Percentiles rank a stretch among this genome's conserved stretches.
Evolutionary conservation across 1,140 invertebrate species (phyloP).

Genomic region (Trinorchestia longiramus): DNA sequence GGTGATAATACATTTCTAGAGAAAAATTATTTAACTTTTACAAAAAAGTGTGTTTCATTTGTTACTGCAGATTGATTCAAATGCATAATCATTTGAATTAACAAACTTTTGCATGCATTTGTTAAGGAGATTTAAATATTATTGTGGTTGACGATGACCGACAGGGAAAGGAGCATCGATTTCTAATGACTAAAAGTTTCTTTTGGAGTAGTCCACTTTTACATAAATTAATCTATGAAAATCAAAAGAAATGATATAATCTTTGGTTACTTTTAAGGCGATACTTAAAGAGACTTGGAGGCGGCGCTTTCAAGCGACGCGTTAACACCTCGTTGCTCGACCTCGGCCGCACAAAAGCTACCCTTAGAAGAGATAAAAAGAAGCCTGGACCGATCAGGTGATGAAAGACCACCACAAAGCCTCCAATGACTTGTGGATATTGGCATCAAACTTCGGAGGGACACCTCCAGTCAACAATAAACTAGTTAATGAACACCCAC

Average conservation of each 20-base stretch:
- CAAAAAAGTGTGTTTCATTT: no score
- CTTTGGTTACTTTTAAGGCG: not conserved
- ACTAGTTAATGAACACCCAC: conserved; percentile 46
- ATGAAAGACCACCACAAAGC: conserved; percentile 31
- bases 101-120: no score
- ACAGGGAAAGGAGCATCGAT: not conserved
- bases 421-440: conserved; percentile 45
- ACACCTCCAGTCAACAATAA: conserved; percentile 46
- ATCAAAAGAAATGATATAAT: not conserved
- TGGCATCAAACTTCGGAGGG: not conserved
- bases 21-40: not conserved
- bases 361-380: conserved; percentile 41
- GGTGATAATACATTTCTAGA: not conserved
- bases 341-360: conserved; percentile 31
- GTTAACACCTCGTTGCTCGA: conserved; percentile 48
- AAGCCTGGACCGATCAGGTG: conserved; percentile 36
- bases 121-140: not conserved
- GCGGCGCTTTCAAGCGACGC: conserved; percentile 13
- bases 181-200: not conserved
- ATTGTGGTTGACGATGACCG: not conserved
- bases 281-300: not conserved
- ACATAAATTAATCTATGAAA: not conserved
- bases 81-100: no score
- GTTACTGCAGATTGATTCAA: no score
- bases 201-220: not conserved